Evolutionary conservation across 2,888 invertebrate genomes (phyloP).

Genomic region (Anodontia alba): DNA sequence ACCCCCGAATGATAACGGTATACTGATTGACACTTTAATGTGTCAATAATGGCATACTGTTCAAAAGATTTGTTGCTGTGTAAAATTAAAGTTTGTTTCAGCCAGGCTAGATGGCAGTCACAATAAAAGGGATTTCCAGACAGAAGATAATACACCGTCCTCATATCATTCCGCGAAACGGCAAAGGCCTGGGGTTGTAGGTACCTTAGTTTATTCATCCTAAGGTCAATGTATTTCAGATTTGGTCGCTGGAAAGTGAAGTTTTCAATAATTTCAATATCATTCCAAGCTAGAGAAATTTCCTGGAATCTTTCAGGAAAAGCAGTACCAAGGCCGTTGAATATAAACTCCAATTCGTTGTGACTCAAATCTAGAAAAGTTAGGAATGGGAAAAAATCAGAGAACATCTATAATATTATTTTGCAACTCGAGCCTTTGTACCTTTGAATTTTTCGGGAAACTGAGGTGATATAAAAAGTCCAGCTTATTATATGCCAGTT

Average conservation of each 20-base stretch:
- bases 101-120: slow-evolving; percentile 14
- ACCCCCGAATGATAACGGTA: background rate
- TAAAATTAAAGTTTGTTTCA: background rate
- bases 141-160: background rate
- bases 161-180: background rate
- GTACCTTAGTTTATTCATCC: background rate
- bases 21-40: background rate
- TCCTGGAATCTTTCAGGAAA: background rate
- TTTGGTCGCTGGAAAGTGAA: background rate
- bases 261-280: background rate
- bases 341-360: background rate
- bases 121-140: background rate
- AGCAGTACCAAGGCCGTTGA: background rate
- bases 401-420: background rate
- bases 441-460: background rate
- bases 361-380: background rate
- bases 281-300: background rate
- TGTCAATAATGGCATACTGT: background rate
- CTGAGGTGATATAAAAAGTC: background rate
- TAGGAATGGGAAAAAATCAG: background rate
- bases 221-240: background rate
- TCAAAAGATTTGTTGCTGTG: background rate
- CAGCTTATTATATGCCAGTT: background rate
- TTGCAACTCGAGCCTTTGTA: background rate
- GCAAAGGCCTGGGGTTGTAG: background rate